Base-by-base conservation (phyloP, 2,113 vertebrate species). In the Cacatua alba region DNA sequence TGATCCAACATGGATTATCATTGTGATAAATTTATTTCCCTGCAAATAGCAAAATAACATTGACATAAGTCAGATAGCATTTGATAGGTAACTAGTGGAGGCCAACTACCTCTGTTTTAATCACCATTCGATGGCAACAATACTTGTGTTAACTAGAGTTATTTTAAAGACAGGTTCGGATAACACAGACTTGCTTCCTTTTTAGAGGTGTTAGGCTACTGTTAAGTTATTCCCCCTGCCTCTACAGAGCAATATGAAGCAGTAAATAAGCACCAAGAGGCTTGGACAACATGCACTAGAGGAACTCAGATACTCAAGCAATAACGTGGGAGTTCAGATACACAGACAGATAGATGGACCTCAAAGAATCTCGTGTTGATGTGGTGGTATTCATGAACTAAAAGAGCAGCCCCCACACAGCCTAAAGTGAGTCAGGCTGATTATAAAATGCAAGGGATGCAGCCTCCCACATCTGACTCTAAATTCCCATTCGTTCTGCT, bases 401-500 rank as follows among this genome's bases (percentile, higher is more conserved):
- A 96, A 96, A 97, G 89, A 97, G 89, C 97, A 97, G 95, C 96
- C 95, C 96, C 94, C 97, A 97, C 96, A 97, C 85, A 97, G 97
- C 94, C 93, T 97, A 91, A 97, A 98, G 91, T 97, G 97, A 98
- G 97, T 98, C 98, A 98, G 97, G 90, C 97, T 98, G 97, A 98
- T 97, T 97, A 98, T 97, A 97, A 98, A 97, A 98, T 96, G 96
- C 96, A 97, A 97, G 93, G 88, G 94, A 90, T 96, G 94, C 94
- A 98, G 95, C 98, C 97, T 97, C 97, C 97, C 95, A 98, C 97
- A 97, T 96, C 89, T 97, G 96, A 98, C 93, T 97, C 94, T 95
- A 95, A 94, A 94, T 84, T 93, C 90, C 76, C 69, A 86, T 95
- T 96, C 10, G 46, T 65, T 95, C 68, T 88, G 60, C 81, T 90